Evolutionary conservation across 2,113 vertebrate species (phyloP), one percentile per base, ranked within the genome.

Genomic region (Tenebrosternarchus preto): DNA sequence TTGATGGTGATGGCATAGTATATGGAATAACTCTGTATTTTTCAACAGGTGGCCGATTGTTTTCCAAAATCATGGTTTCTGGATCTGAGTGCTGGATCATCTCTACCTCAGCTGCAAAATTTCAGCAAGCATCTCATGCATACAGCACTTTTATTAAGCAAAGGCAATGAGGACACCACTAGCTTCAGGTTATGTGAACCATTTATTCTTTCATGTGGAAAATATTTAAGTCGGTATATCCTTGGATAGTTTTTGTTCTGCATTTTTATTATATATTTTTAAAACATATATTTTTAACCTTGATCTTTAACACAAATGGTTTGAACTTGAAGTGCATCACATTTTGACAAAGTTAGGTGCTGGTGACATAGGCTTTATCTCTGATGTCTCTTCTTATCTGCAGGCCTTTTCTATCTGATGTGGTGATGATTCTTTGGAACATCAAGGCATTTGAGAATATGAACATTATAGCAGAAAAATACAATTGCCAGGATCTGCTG

Each of bases 11-110:
- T 60, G 5, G 53, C 0, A 0, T 72, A 20, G 79, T 29, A 2
- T 25, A 11, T 17, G 46, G 71, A 3, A 1, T 4, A 12, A 19
- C 9, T 16, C 1, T 2, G 15, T 46, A 19, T 36, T 57, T 61
- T 33, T 31, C 75, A 79, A 93, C 72, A 94, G 97, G 91, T 98
- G 56, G 91, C 91, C 55, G 91, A 88, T 0, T 93, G 86, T 85
- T 69, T 99, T 67, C 96, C 96, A 6, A 82, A 81, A 29, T 92
- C 92, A 11, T 99, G 96, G 96, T 95, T 97, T 80, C 81, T 83
- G 63, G 89, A 84, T 43, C 85, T 92, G 46, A 77, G 80, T n/a
- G 73, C 68, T 84, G 92, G 85, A 57, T 90, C 89, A 6, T 88
- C 91, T 81, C 86, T 96, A 76, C 92, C 93, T 2, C 94, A 96